Evolutionary conservation across 1,140 invertebrate species (phyloP), one percentile per base, ranked within the genome.

Genomic region (Aphis craccivora): DNA sequence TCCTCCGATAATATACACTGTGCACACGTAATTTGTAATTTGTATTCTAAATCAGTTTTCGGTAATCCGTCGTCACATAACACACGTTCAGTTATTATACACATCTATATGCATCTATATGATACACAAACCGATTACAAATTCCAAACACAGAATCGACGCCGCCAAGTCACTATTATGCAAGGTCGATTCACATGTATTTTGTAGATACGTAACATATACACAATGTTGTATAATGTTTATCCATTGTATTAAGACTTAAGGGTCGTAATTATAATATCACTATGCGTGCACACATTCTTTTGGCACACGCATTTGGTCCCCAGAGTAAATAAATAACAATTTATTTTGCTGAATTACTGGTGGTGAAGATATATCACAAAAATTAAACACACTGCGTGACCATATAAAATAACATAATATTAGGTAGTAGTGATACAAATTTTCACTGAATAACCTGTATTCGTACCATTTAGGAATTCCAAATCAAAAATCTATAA

Each of bases 31-130:
- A 84, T 51, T 92, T 37, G 76, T 51, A 40, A 51, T 92, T 51
- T 92, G 76, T 92, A 92, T 92, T 83, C 91, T 30, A 83, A 51
- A 92, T 92, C 40, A 35, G 67, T 92, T 92, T 92, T 92, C 43
- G 91, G 76, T 83, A 92, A 92, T 92, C 45, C 37, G 76, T 84
- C 76, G 91, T 53, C 76, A 53, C 67, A 92, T 40, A 76, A 76
- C 45, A n/a, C 90, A 91, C 90, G 60, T 91, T 76, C 40, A 9
- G 53, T 90, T 40, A 90, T 60, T 40, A 60, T 40, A 84, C 37
- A 30, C 22, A 23, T 55, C 22, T n/a, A 37, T 55, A 45, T 37
- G 18, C 22, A 23, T 55, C 22, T n/a, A 37, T 55, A 45, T 37
- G 18, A 53, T 35, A 90, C 48, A 60, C 30, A 76, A 45, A 91